A percentile compares a stretch with the other conserved stretches of the same genome.
These are phyloP conservation scores for Blennius ocellaris DNA, from an alignment of 2,113 vertebrate species.

Conservation along the genomic window DNA sequence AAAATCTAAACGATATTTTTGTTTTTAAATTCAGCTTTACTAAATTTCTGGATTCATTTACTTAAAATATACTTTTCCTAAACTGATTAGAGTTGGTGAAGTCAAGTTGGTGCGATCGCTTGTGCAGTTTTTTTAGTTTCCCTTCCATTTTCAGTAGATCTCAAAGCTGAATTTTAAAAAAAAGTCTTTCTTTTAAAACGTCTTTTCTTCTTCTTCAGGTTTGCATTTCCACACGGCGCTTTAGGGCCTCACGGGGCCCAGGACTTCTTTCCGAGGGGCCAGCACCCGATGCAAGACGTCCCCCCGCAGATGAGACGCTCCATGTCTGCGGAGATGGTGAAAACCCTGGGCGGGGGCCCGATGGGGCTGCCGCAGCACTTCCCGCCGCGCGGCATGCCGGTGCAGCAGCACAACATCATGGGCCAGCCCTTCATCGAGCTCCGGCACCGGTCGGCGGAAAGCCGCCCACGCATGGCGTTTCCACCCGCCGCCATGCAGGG, in stretches of 20 bases:
- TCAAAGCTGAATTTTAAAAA: too few species aligned
- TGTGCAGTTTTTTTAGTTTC: too few species aligned
- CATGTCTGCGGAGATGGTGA: constrained; percentile 88
- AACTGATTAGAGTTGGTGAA: too few species aligned
- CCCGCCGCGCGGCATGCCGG: constrained; percentile 85
- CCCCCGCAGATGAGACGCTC: constrained; percentile 90
- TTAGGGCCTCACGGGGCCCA: constrained; percentile 85
- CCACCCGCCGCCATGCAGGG: constrained; percentile 75
- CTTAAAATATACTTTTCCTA: neutral
- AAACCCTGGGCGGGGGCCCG: constrained; percentile 80
- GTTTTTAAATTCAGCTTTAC: constrained; percentile 17
- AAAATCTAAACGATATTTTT: too few species aligned
- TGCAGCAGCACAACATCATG: constrained; percentile 94
- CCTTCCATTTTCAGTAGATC: too few species aligned
- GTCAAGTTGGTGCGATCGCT: too few species aligned
- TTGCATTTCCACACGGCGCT: constrained; percentile 87
- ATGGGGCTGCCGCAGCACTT: constrained; percentile 89
- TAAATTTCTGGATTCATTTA: neutral
- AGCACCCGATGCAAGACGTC: constrained; percentile 88
- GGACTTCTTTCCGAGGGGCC: constrained; percentile 88
- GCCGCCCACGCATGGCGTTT: constrained; percentile 87
- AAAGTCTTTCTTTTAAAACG: neutral
- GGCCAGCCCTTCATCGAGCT: constrained; percentile 96
- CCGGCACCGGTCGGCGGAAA: constrained; percentile 90
- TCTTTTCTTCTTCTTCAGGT: constrained; percentile 74